Evolutionary conservation across 2,797 vertebrate genomes (phyloP), one percentile per base, ranked within the genome.

Genomic region (Trachurus trachurus): DNA sequence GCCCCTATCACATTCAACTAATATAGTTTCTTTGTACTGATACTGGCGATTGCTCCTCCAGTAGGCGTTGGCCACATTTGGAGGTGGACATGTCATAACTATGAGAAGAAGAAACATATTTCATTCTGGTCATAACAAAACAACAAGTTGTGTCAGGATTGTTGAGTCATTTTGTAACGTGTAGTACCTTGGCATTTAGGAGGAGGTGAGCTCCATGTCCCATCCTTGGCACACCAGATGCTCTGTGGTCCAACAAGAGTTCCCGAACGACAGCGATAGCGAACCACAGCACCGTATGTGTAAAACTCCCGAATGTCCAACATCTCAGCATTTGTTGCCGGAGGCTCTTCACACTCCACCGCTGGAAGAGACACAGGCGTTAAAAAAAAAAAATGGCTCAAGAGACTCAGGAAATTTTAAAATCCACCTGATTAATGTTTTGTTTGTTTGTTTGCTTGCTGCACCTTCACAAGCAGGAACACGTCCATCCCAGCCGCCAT

Each of bases 401-500:
- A 62, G 17, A 44, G 17, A 26, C 39, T 6, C 16, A 52, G 42
- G 5, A 17, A 67, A 37, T 50, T 49, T 34, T 39, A 19, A 67
- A 1, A n/a, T 26, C 26, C 26, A 26, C 26, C 26, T 17, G 39
- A 53, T 2, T 45, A 39, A 31, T 44, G 11, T 15, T 8, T 1
- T 6, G 10, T 22, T 39, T 22, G 17, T 29, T 66, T 6, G 10
- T 22, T 39, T 22, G 17, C 22, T 66, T 7, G 8, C 34, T 0
- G 10, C 69, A 89, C 95, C 93, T 89, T 96, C 92, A 88, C 95
- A 96, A 0, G 49, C 34, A 3, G 95, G 86, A 60, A 49, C 4
- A 4, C 87, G 92, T 57, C 93, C 93, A 0, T 94, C 89, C 95
- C 95, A 96, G 53, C 94, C 95, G 0, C 34, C 2, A 29, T 26